Evolutionary conservation across 2,888 invertebrate species (phyloP).

Genomic region (Alcis repandata): DNA sequence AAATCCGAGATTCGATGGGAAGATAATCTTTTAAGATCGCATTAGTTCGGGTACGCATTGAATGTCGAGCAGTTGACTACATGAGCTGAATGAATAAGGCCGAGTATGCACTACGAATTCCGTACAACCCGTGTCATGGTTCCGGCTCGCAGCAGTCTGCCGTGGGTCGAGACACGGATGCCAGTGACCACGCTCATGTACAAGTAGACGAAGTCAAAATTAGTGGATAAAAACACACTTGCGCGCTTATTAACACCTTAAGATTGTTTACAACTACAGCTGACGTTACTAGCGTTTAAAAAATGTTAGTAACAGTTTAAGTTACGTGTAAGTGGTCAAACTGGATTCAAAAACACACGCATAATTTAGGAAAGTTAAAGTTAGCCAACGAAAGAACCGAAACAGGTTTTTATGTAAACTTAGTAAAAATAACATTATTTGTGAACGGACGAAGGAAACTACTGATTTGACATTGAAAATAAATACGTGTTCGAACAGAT

Average conservation of each 20-base stretch:
- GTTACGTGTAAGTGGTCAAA: conserved; percentile 15
- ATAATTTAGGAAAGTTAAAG: conserved; percentile 41
- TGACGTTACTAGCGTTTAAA: no score
- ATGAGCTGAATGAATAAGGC: conserved; percentile 44
- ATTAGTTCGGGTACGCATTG: conserved; percentile 46
- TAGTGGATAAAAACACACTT: conserved; percentile 9
- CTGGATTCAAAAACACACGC: conserved; percentile 37
- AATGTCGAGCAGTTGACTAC: conserved; percentile 52
- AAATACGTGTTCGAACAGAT: conserved; percentile 36
- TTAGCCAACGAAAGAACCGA: conserved; percentile 22
- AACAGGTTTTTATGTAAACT: conserved; percentile 39
- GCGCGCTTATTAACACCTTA: no score
- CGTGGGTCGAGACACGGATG: conserved; percentile 27
- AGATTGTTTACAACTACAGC: no score
- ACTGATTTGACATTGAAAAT: conserved; percentile 47
- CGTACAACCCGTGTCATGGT: conserved; percentile 53
- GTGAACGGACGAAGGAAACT: conserved; percentile 36
- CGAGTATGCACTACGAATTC: conserved; percentile 53
- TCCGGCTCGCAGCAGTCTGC: conserved; percentile 52
- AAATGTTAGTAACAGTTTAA: no score
- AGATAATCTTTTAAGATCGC: conserved; percentile 32
- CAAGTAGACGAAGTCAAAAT: conserved; percentile 6
- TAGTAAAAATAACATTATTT: conserved; percentile 29
- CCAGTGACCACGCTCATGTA: conserved; percentile 24
- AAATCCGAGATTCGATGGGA: conserved; percentile 1